A percentile compares a stretch with the other conserved stretches of the same genome.
phyloP scores from a whole-genome alignment of 2,888 invertebrate species.

The Nudaria mundana region DNA sequence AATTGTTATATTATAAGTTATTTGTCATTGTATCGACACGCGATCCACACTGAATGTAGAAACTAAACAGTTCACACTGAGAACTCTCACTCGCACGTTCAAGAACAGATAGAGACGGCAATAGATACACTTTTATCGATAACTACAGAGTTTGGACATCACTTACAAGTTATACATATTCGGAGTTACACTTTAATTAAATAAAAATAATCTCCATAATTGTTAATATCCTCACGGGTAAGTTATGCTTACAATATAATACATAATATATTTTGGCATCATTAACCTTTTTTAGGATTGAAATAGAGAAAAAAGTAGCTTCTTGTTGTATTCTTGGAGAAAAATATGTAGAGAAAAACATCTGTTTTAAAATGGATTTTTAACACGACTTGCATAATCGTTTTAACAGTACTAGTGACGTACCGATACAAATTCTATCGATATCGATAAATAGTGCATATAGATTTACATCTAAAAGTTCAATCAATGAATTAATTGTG shows the following conservation, averaged over 20 bases:
- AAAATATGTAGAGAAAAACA: too few relatives aligned
- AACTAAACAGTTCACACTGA: slow-evolving; percentile 29
- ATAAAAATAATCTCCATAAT: slow-evolving; percentile 1
- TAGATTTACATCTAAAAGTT: slow-evolving; percentile 8
- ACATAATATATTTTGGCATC: too few relatives aligned
- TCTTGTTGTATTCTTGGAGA: too few relatives aligned
- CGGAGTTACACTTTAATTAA: background rate
- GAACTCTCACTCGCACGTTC: slow-evolving; percentile 20
- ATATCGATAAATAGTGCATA: slow-evolving; percentile 33
- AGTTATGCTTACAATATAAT: background rate
- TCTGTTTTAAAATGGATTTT: too few relatives aligned
- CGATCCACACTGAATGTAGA: slow-evolving; percentile 24
- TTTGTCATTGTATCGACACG: slow-evolving; percentile 3
- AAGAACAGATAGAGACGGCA: slow-evolving; percentile 17
- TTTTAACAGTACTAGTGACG: too few relatives aligned
- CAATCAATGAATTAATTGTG: slow-evolving; percentile 20
- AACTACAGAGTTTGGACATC: slow-evolving; percentile 8
- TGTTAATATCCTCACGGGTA: background rate
- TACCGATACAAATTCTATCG: slow-evolving; percentile 10
- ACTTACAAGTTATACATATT: slow-evolving; percentile 2
- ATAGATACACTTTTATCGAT: slow-evolving; percentile 15
- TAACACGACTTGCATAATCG: too few relatives aligned
- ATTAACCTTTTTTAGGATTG: too few relatives aligned
- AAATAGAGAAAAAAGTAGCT: too few relatives aligned
- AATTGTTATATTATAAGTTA: slow-evolving; percentile 9